Evolutionary conservation across 2,797 vertebrate species (phyloP).

Genomic region (Micropoecilia bifurca): DNA sequence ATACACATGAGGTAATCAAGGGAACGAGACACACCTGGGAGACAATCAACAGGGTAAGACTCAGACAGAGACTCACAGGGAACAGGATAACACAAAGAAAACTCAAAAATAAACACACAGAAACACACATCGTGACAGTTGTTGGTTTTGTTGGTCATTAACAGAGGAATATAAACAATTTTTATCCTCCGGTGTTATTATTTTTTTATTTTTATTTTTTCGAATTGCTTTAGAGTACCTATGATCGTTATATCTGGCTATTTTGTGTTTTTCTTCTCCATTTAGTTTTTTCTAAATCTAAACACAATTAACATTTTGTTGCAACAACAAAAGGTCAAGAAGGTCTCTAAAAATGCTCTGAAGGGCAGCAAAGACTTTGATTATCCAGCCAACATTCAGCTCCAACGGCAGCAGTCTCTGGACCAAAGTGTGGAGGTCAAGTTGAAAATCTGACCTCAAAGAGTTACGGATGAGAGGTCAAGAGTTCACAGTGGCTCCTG

Average conservation of each 20-base stretch:
- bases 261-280: neutral
- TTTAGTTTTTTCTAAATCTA: neutral
- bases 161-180: too few relatives aligned
- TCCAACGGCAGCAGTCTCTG: neutral
- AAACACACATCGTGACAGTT: too few relatives aligned
- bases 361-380: neutral
- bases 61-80: too few relatives aligned
- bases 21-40: too few relatives aligned
- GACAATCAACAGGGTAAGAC: too few relatives aligned
- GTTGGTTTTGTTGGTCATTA: too few relatives aligned
- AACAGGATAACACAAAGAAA: too few relatives aligned
- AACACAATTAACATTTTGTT: neutral
- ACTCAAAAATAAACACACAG: too few relatives aligned
- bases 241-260: neutral
- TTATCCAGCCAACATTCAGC: neutral
- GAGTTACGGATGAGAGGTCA: neutral
- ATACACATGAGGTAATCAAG: too few relatives aligned
- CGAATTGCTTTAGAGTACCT: neutral
- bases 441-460: constrained; percentile 11
- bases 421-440: constrained; percentile 5
- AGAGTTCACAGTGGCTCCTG: neutral
- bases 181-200: neutral
- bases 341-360: neutral
- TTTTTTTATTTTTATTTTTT: neutral
- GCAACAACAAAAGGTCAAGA: constrained; percentile 13